These are phyloP conservation scores for Diarsia brunnea DNA, from an alignment of 2,888 invertebrate species.

Conservation along the genomic window DNA sequence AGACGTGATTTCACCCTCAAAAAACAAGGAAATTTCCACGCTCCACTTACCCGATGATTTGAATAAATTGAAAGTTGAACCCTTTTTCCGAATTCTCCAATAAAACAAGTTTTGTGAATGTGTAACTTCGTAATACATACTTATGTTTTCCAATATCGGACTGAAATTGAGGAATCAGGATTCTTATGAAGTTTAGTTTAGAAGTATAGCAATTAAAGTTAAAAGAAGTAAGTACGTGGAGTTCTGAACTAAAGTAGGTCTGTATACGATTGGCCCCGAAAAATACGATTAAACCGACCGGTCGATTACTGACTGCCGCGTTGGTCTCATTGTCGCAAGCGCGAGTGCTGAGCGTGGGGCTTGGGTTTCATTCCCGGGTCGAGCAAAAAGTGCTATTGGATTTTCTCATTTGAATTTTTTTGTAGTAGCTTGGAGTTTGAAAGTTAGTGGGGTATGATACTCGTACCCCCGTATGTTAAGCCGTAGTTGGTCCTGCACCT, in stretches of 20 bases:
- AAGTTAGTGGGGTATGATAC: too few species aligned
- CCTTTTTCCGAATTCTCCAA: constrained; percentile 34
- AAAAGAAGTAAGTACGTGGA: not conserved
- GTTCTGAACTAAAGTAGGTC: constrained; percentile 1
- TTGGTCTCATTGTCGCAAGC: too few species aligned
- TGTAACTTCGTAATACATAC: constrained; percentile 39
- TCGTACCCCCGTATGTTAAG: too few species aligned
- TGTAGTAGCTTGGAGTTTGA: too few species aligned
- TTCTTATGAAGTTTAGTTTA: constrained; percentile 28
- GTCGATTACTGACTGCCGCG: too few species aligned
- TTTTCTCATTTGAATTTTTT: too few species aligned
- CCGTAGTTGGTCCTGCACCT: too few species aligned
- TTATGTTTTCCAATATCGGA: constrained; percentile 43
- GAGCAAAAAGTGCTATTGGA: too few species aligned
- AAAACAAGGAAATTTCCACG: constrained; percentile 35
- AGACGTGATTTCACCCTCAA: constrained; percentile 24
- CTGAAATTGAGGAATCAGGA: constrained; percentile 31
- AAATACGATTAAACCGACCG: not conserved
- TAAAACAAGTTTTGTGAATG: constrained; percentile 46
- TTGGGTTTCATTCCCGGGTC: too few species aligned
- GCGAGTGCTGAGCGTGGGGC: too few species aligned
- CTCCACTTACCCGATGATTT: constrained; percentile 30
- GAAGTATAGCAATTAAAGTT: constrained; percentile 18
- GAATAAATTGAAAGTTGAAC: constrained; percentile 39
- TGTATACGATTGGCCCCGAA: not conserved